Conservation (phyloP, 1,140 invertebrate species). For the Marisa cornuarietis region DNA sequence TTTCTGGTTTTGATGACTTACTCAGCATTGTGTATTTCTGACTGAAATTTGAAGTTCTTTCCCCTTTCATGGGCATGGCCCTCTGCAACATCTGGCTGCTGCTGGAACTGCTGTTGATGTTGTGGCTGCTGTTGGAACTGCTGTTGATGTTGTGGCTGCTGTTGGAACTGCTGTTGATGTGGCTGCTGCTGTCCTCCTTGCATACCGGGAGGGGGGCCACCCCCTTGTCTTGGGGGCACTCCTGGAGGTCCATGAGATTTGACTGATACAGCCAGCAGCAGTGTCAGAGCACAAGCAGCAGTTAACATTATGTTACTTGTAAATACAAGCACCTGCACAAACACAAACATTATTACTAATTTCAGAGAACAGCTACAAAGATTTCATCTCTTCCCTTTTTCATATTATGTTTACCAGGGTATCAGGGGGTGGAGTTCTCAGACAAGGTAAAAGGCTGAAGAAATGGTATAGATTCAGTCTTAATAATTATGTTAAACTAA, state of each 20-base stretch:
- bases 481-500: no score
- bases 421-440: no score
- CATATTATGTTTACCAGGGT: no score
- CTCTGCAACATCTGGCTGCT: slow-evolving; percentile 24
- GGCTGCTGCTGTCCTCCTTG: slow-evolving; percentile 20
- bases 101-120: slow-evolving; percentile 28
- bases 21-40: slow-evolving; percentile 49
- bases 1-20: slow-evolving; percentile 25
- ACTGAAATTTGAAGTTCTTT: slow-evolving; percentile 25
- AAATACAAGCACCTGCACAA: background rate
- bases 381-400: no score
- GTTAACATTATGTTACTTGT: background rate
- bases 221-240: slow-evolving; percentile 20
- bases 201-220: background rate
- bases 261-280: slow-evolving; percentile 8
- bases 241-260: slow-evolving; percentile 23
- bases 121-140: slow-evolving; percentile 14
- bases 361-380: no score
- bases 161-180: slow-evolving; percentile 25
- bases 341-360: background rate
- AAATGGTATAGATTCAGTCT: no score
- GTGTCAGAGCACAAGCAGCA: background rate
- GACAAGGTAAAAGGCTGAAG: no score
- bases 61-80: slow-evolving; percentile 23
- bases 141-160: slow-evolving; percentile 5